Base-by-base conservation (phyloP, 1,140 invertebrate genomes). In the Brachionus angularis region DNA sequence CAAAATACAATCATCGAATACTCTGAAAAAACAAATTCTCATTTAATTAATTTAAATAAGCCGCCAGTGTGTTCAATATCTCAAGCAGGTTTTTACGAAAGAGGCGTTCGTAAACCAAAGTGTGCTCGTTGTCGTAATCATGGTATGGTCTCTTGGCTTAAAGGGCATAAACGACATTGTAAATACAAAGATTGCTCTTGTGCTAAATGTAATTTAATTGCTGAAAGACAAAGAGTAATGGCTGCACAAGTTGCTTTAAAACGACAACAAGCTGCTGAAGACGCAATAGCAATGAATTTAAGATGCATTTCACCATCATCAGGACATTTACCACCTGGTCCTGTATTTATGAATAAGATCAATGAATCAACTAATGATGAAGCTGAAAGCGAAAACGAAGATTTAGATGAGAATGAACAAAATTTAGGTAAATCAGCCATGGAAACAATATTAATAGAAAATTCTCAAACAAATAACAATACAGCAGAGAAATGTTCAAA, bases 211-310 rank as follows among this genome's bases (percentile, higher is more conserved):
- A 85, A 86, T 34, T 81, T 91, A 3, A 91, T 90, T 1, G 87
- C 87, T 25, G 79, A 82, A 53, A 71, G 80, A 52, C 80, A 82
- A 73, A 71, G 79, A 33, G 79, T 82, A 12, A 82, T 82, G 80
- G 80, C 80, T 3, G 80, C 80, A 12, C 67, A 70, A 52, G 93
- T 96, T n/a, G 93, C 93, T 12, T 80, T 97, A 62, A 98, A 97
- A 82, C 83, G 94, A 42, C 93, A 96, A 80, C 93, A 97, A 83
- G 93, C 93, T 0, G 92, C 93, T 0, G 94, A 98, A 84, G 93
- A 98, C 79, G 91, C 92, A 31, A 93, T 96, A 71, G 93, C 93
- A 0, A 81, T 96, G 62, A 91, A 91, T 49, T 84, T 96, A 75
- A 87, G 91, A 18, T 90, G 91, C n/a, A 91, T 88, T 29, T 70